Conservation (phyloP, 2,113 vertebrate species). For the Verasper variegatus region DNA sequence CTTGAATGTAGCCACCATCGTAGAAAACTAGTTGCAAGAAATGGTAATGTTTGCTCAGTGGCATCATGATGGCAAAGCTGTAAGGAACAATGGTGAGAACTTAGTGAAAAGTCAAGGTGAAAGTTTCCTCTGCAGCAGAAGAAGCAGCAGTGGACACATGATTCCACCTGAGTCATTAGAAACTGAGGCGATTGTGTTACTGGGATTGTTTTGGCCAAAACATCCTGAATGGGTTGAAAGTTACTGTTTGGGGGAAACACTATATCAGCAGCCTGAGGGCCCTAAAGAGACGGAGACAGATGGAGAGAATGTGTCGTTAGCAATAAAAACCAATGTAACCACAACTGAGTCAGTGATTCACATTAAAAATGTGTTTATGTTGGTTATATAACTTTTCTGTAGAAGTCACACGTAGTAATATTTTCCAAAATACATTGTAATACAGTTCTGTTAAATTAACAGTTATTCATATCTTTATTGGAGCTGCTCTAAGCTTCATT, state of each 20-base stretch:
- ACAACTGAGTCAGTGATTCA: background rate
- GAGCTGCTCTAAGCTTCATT: too few species aligned
- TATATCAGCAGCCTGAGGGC: conserved; percentile 38
- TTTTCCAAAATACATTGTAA: too few species aligned
- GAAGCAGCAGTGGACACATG: background rate
- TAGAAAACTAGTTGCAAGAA: background rate
- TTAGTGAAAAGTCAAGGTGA: background rate
- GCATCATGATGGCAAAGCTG: background rate
- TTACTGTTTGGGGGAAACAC: conserved; percentile 50
- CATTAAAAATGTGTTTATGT: too few species aligned
- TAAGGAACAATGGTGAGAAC: background rate
- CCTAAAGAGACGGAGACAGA: conserved; percentile 18
- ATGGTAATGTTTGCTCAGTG: too few species aligned
- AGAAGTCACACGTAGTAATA: background rate
- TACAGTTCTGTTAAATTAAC: too few species aligned
- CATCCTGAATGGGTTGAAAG: conserved; percentile 54
- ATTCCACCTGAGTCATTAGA: background rate
- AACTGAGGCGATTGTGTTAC: conserved; percentile 45
- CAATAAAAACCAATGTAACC: conserved; percentile 25
- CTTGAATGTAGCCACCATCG: too few species aligned
- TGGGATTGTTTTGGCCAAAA: conserved; percentile 66
- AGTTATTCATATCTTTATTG: too few species aligned
- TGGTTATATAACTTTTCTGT: background rate
- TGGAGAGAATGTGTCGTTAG: conserved; percentile 10
- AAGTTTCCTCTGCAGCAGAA: background rate